Base-by-base conservation (phyloP, 2,797 vertebrate genomes). In the Allochrocebus solatus region DNA sequence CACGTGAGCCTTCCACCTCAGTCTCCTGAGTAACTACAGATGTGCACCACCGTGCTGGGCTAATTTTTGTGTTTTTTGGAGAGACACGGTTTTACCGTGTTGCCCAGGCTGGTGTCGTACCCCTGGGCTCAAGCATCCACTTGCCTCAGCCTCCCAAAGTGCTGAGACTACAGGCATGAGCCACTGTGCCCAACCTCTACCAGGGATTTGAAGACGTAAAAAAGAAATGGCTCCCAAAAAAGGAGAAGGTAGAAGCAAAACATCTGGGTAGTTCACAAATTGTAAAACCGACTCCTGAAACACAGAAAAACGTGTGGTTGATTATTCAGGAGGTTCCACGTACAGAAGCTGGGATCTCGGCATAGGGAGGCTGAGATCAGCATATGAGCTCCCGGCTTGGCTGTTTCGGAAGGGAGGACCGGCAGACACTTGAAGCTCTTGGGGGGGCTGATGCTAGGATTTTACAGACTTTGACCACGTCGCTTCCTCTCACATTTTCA, bases 221-320 rank as follows among this genome's bases (percentile, higher is more conserved):
- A 83, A 86, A 59, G 30, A 83, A 94, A 92, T 26, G 17, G 4
- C 22, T 89, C 21, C 87, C 10, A 19, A 39, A 7, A 39, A 87
- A 92, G 93, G 8, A 74, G 92, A 59, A 79, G 21, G 43, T 50
- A 85, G 50, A 83, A 46, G 43, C 30, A 88, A 84, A 93, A 36
- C 26, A 46, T 41, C 43, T 48, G 28, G 14, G n/a, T 64, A 4
- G 5, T 79, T 36, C 33, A 12, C 39, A 53, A 43, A 75, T 28
- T n/a, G 14, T 36, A 41, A 2, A 59, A 17, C 59, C 17, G 55
- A 6, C 67, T 67, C n/a, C 11, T 46, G 21, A 59, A n/a, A 91
- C 28, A 16, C 11, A 1, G 19, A n/a, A 17, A 8, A 30, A 57
- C 4, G 16, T 2, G 0, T n/a, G 36, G 12, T 28, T 26, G 59